phyloP scores from a whole-genome alignment of 2,888 invertebrate species.

The Augochlorella aurata region DNA sequence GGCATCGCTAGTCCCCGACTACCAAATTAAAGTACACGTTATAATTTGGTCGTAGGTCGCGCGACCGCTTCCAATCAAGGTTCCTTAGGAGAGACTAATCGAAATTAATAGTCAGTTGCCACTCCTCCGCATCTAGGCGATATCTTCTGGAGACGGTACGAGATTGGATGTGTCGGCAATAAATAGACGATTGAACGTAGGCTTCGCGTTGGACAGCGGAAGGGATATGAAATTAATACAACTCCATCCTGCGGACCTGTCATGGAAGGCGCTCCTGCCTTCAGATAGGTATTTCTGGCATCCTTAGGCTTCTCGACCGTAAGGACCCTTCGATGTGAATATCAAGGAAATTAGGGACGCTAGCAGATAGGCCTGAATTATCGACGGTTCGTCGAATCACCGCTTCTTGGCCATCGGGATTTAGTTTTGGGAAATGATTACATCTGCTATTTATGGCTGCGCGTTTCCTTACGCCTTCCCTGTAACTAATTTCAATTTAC shows the following conservation, averaged over 20 bases:
- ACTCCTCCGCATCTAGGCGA: conserved; percentile 79
- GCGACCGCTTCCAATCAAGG: conserved; percentile 68
- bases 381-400: conserved; percentile 61
- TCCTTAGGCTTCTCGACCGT: conserved; percentile 78
- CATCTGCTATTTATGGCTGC: neutral
- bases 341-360: conserved; percentile 80
- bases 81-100: conserved; percentile 66
- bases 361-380: conserved; percentile 66
- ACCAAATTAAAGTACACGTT: neutral
- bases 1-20: neutral
- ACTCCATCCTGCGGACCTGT: conserved; percentile 74
- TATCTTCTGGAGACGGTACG: conserved; percentile 73
- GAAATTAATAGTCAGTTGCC: conserved; percentile 75
- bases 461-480: conserved; percentile 8
- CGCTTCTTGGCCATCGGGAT: conserved; percentile 54
- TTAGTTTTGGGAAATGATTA: conserved; percentile 41
- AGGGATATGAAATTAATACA: conserved; percentile 82
- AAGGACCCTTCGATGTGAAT: conserved; percentile 78
- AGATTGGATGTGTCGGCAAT: conserved; percentile 80
- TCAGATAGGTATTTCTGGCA: conserved; percentile 77
- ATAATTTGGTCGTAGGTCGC: conserved; percentile 52
- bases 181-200: conserved; percentile 80
- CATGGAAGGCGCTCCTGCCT: conserved; percentile 66
- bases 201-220: conserved; percentile 72
- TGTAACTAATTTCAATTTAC: conserved; percentile 12